A percentile compares a stretch with the other conserved stretches of the same genome.
These are phyloP conservation scores for Schizopygopsis pylzovi DNA, from an alignment of 2,797 vertebrate genomes.

Conservation along the genomic window DNA sequence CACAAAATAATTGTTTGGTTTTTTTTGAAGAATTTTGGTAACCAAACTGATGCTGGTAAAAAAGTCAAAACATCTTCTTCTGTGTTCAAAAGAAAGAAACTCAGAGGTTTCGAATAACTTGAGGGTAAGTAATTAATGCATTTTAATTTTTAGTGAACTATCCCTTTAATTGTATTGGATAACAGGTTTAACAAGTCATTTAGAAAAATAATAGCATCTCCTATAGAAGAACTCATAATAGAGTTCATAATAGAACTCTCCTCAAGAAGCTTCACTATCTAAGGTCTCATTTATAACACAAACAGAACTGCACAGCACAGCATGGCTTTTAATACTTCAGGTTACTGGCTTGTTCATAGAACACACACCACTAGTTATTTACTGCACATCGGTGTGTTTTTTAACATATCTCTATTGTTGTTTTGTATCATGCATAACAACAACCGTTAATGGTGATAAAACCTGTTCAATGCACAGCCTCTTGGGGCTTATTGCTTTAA, in stretches of 20 bases:
- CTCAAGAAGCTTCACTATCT: neutral
- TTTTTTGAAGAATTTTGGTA: too few species aligned
- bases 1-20: too few species aligned
- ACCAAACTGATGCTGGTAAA: too few species aligned
- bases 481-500: slow-evolving; percentile 30
- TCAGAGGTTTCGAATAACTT: too few species aligned
- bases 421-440: neutral
- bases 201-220: neutral
- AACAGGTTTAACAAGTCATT: neutral
- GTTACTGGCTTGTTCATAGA: neutral
- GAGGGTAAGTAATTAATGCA: too few species aligned
- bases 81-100: too few species aligned
- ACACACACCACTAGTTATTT: neutral
- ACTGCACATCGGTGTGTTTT: neutral
- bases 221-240: too few species aligned
- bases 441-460: neutral
- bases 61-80: too few species aligned
- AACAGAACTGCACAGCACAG: neutral
- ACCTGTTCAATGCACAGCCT: neutral
- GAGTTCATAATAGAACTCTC: neutral
- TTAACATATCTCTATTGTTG: neutral
- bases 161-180: too few species aligned
- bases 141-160: too few species aligned
- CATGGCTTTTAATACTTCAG: neutral
- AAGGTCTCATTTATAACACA: neutral